A percentile compares a stretch with the other conserved stretches of the same genome.
Evolutionary conservation across 2,888 invertebrate genomes (phyloP).

Genomic region (Masnerella sp.): DNA sequence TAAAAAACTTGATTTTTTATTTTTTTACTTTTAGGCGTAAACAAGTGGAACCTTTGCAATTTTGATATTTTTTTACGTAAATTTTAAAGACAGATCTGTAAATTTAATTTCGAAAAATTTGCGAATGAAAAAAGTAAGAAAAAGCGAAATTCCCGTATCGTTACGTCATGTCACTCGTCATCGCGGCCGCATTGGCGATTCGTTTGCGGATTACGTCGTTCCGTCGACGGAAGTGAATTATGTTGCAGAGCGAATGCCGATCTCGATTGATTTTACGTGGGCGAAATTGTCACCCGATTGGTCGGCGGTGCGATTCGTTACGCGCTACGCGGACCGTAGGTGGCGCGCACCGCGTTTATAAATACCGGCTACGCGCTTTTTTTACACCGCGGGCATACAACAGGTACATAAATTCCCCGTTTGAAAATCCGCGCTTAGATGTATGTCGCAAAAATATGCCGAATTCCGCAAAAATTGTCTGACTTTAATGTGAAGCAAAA

Average conservation of each 20-base stretch:
- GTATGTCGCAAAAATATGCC: too few species aligned
- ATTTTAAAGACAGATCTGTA: too few species aligned
- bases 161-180: constrained; percentile 31
- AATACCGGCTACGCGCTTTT: constrained; percentile 46
- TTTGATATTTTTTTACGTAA: too few species aligned
- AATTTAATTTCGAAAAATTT: too few species aligned
- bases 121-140: too few species aligned
- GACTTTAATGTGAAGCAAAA: too few species aligned
- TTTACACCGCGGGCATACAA: constrained; percentile 45
- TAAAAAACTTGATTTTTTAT: too few species aligned
- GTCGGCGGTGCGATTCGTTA: constrained; percentile 52
- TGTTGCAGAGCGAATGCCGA: constrained; percentile 43
- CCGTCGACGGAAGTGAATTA: constrained; percentile 55
- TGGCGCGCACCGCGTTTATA: constrained; percentile 48
- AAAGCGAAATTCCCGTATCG: constrained; percentile 5
- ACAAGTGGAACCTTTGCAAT: too few species aligned
- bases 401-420: constrained; percentile 60
- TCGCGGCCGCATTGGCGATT: constrained; percentile 14
- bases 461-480: too few species aligned
- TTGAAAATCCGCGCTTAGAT: constrained; percentile 50
- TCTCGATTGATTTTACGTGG: constrained; percentile 65
- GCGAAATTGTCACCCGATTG: constrained; percentile 55
- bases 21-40: too few species aligned
- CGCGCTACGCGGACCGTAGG: constrained; percentile 52
- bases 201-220: constrained; percentile 30